These are phyloP conservation scores for Tanaodytes sp. DNA, from an alignment of 2,888 invertebrate genomes.

Conservation along the genomic window DNA sequence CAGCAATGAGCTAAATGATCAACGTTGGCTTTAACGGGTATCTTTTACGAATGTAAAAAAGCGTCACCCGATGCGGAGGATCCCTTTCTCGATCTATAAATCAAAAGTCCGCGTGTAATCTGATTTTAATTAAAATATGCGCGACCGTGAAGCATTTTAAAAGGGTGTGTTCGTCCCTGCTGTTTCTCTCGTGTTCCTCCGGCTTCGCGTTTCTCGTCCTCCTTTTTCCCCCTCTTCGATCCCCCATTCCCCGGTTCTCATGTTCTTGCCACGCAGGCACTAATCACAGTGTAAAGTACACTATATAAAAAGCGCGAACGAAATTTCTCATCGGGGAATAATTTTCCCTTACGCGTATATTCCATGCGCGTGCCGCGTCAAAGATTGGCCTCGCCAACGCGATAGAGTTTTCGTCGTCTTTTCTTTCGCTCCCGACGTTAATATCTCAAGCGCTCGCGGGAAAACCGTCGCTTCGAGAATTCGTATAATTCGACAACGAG, in stretches of 20 bases:
- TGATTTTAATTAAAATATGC: constrained; percentile 52
- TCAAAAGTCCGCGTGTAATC: constrained; percentile 50
- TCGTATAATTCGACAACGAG: constrained; percentile 57
- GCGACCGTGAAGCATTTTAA: constrained; percentile 48
- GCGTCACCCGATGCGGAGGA: constrained; percentile 33
- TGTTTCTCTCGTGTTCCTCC: constrained; percentile 24
- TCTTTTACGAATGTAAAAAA: constrained; percentile 19
- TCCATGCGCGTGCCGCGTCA: constrained; percentile 68
- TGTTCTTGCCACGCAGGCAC: constrained; percentile 16
- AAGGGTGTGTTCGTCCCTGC: constrained; percentile 34
- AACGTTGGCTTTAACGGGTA: no score
- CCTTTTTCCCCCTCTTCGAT: background rate
- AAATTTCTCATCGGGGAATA: constrained; percentile 69
- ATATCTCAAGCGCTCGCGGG: constrained; percentile 62
- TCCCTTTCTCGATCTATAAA: constrained; percentile 48
- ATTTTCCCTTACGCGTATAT: constrained; percentile 69
- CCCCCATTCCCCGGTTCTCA: background rate
- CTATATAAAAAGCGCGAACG: constrained; percentile 54
- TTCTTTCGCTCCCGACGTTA: constrained; percentile 30
- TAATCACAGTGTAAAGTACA: constrained; percentile 43
- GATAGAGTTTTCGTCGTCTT: no score
- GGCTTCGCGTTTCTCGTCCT: background rate
- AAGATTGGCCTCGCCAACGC: constrained; percentile 65
- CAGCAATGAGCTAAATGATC: no score
- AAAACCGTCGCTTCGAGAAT: constrained; percentile 61